Evolutionary conservation across 2,888 invertebrate species (phyloP).

Genomic region (Hofmannophila pseudospretella): DNA sequence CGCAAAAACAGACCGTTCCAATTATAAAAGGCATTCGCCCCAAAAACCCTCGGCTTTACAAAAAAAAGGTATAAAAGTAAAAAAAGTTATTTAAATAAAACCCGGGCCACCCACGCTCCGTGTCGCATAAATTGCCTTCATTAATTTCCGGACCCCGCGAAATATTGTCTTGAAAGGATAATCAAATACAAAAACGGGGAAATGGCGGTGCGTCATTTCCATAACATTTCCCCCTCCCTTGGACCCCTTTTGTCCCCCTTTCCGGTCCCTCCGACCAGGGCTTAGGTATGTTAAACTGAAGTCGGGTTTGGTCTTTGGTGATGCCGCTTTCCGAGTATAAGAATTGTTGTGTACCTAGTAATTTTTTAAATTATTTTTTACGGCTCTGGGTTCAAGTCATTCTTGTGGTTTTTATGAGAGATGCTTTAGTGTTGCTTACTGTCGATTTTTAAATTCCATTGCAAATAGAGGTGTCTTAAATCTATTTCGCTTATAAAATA

Average conservation of each 20-base stretch:
- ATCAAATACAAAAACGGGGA: slow-evolving; percentile 78
- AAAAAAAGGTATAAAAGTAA: slow-evolving; percentile 46
- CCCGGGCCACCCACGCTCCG: slow-evolving; percentile 55
- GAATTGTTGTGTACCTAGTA: too few species aligned
- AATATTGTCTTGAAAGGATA: slow-evolving; percentile 79
- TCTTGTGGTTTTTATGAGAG: too few species aligned
- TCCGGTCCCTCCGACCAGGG: slow-evolving; percentile 47
- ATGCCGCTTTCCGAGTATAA: too few species aligned
- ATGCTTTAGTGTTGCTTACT: too few species aligned
- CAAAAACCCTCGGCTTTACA: slow-evolving; percentile 53
- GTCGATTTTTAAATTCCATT: too few species aligned
- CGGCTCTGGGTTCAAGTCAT: too few species aligned
- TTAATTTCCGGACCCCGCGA: slow-evolving; percentile 75
- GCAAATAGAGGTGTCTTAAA: too few species aligned
- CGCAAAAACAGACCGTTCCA: slow-evolving; percentile 49
- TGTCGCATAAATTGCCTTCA: slow-evolving; percentile 78
- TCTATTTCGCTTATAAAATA: too few species aligned
- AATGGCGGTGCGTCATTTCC: slow-evolving; percentile 77
- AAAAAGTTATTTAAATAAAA: slow-evolving; percentile 74
- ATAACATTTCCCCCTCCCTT: slow-evolving; percentile 67
- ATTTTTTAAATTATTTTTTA: too few species aligned
- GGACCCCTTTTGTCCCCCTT: slow-evolving; percentile 26
- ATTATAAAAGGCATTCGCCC: slow-evolving; percentile 67
- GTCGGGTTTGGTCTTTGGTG: too few species aligned
- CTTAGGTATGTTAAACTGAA: too few species aligned